These are phyloP conservation scores for Cephus cinctus DNA, from an alignment of 1,140 invertebrate genomes.

Conservation along the genomic window DNA sequence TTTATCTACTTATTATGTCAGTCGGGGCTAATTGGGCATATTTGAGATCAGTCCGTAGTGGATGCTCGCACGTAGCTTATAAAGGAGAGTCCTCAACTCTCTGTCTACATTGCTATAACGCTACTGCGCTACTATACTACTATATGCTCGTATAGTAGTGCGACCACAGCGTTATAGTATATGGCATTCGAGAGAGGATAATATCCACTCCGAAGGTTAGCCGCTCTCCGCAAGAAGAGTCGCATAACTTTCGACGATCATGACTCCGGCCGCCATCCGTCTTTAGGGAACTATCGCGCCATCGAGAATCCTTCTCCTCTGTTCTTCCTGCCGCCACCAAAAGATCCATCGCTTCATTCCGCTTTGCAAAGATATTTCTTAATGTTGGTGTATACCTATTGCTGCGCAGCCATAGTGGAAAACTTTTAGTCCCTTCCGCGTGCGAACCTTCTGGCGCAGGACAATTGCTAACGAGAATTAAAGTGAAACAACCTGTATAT, in stretches of 20 bases:
- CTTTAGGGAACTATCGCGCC: constrained; percentile 35
- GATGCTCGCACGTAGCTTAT: constrained; percentile 37
- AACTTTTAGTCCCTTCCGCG: background rate
- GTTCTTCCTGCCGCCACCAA: constrained; percentile 19
- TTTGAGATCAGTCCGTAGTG: constrained; percentile 29
- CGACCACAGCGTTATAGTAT: too few species aligned
- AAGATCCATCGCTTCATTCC: constrained; percentile 42
- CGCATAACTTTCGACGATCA: constrained; percentile 36
- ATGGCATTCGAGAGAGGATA: constrained; percentile 28
- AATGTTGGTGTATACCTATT: too few species aligned
- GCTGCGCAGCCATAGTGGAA: too few species aligned
- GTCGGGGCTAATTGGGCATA: constrained; percentile 43
- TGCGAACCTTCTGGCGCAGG: too few species aligned
- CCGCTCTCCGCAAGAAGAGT: constrained; percentile 26
- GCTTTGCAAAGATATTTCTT: too few species aligned
- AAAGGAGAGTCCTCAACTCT: background rate
- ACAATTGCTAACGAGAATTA: too few species aligned
- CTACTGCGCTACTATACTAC: too few species aligned
- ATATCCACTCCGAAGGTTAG: constrained; percentile 18
- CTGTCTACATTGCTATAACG: too few species aligned
- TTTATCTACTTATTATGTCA: constrained; percentile 49
- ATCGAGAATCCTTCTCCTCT: constrained; percentile 20
- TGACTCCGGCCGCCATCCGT: constrained; percentile 31
- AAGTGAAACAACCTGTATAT: too few species aligned
- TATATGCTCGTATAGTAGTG: too few species aligned